Conservation (phyloP, 2,113 vertebrate genomes). For the Patagioenas fasciata region DNA sequence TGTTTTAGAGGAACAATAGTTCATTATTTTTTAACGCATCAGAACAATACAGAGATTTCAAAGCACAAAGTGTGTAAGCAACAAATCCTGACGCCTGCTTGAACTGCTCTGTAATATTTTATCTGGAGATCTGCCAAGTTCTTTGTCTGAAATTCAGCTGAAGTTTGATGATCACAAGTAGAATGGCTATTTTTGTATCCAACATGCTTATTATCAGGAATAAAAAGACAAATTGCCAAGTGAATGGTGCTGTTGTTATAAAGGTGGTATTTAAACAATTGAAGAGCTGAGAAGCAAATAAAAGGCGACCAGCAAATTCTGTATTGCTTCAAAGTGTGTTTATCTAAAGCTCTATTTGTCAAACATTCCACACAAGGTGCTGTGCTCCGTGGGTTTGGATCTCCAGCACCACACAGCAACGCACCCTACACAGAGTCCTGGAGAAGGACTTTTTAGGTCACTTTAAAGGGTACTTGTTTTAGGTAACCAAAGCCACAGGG, state of each 20-base stretch:
- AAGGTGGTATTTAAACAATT: conserved; percentile 21
- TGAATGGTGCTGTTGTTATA: neutral
- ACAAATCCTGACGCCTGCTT: neutral
- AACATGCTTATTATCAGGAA: neutral
- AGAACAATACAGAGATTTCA: neutral
- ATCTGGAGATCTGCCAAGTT: neutral
- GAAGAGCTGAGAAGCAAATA: conserved; percentile 27
- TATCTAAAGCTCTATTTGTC: neutral
- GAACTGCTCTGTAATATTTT: neutral
- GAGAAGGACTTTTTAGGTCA: neutral
- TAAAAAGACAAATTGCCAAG: conserved; percentile 16
- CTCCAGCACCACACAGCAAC: neutral
- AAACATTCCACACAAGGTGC: neutral
- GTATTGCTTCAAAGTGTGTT: neutral
- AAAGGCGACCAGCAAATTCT: conserved; percentile 25
- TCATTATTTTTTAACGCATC: neutral
- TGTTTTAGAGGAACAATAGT: neutral
- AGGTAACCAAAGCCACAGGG: neutral
- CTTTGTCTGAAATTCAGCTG: neutral
- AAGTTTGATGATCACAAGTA: neutral
- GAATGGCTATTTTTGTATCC: neutral
- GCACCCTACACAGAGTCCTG: neutral
- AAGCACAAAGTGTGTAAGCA: neutral
- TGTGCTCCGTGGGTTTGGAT: neutral
- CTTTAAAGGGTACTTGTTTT: neutral